Evolutionary conservation across 30 jellyfish, hydroid and myxozoan genomes (phyloP).

Genomic region (Catostylus mosaicus): DNA sequence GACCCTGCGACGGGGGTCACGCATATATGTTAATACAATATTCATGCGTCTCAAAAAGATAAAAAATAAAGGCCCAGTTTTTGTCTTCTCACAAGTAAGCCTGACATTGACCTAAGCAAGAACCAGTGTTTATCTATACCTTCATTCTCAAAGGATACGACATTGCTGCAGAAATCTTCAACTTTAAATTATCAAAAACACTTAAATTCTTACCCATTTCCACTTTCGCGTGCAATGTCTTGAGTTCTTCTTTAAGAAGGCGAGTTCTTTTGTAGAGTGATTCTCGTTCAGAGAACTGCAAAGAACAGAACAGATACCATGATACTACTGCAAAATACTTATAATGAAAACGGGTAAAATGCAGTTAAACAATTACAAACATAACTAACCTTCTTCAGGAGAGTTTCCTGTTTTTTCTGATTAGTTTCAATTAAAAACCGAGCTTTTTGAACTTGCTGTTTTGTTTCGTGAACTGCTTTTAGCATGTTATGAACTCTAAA

Average conservation of each 20-base stretch:
- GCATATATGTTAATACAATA: too few relatives aligned
- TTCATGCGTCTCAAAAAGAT: too few relatives aligned
- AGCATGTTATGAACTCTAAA: conserved; percentile 74
- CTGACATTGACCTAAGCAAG: too few relatives aligned
- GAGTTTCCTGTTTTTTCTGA: conserved; percentile 33
- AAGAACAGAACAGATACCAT: conserved; percentile 1
- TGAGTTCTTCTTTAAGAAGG: conserved; percentile 65
- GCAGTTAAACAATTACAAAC: neutral
- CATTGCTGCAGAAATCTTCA: too few relatives aligned
- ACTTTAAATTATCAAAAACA: too few relatives aligned
- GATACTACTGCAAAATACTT: neutral
- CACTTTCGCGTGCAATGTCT: conserved; percentile 40
- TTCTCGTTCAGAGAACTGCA: conserved; percentile 66
- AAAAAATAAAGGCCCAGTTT: too few relatives aligned
- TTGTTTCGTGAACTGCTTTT: conserved; percentile 88
- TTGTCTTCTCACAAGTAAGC: too few relatives aligned
- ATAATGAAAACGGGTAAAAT: neutral
- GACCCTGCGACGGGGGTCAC: too few relatives aligned
- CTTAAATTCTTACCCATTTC: conserved; percentile 61
- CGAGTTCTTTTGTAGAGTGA: conserved; percentile 40
- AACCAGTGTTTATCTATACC: too few relatives aligned
- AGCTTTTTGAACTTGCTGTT: conserved; percentile 78
- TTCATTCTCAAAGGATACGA: too few relatives aligned
- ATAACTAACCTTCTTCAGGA: conserved; percentile 30
- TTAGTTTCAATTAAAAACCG: conserved; percentile 53